A percentile compares a stretch with the other conserved stretches of the same genome.
Conservation (phyloP, 2,888 invertebrate species). For the Phaedon cochleariae region DNA sequence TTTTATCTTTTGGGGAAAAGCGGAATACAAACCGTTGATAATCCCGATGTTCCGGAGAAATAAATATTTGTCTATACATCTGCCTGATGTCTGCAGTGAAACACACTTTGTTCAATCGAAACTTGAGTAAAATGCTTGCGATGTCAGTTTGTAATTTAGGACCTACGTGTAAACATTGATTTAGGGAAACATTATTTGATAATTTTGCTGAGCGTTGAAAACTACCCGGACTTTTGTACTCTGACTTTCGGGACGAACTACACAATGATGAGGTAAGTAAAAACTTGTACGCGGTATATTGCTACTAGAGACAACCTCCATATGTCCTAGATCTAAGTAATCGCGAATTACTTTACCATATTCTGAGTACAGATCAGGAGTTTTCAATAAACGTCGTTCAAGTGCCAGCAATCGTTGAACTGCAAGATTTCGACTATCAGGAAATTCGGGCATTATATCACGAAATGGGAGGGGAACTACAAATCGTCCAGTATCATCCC, state of each 20-base stretch:
- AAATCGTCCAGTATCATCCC: background rate
- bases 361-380: background rate
- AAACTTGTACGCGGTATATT: background rate
- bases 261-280: background rate
- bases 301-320: background rate
- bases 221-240: constrained; percentile 1
- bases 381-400: background rate
- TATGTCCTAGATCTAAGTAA: background rate
- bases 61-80: constrained; percentile 2
- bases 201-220: constrained; percentile 5
- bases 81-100: constrained; percentile 6
- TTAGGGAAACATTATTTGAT: background rate
- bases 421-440: background rate
- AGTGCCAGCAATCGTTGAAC: background rate
- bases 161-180: background rate
- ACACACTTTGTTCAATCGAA: background rate
- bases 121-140: background rate
- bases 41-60: background rate
- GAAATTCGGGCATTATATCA: background rate
- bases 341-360: background rate
- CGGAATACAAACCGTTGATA: background rate
- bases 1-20: background rate
- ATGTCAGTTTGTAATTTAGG: constrained; percentile 4
- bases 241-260: background rate
- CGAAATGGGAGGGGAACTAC: background rate